Evolutionary conservation across 2,113 vertebrate genomes (phyloP).

Genomic region (Nothocercus nigrocapillus): DNA sequence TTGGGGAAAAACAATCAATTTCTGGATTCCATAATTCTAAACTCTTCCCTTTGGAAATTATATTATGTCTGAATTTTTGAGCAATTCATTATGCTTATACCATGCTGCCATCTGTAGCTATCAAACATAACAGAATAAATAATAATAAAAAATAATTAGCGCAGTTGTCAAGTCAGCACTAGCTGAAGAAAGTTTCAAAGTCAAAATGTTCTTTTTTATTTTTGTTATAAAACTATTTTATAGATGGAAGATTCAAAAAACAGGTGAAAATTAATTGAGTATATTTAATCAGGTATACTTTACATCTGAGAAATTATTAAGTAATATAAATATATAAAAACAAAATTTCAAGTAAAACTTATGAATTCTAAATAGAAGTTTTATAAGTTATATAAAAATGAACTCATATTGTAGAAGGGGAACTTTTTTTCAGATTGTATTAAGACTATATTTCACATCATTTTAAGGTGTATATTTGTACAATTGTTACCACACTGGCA

Average conservation of each 20-base stretch:
- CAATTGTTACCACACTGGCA: neutral
- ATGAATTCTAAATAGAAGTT: neutral
- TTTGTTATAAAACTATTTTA: neutral
- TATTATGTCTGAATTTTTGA: neutral
- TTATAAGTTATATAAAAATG: neutral
- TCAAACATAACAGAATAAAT: neutral
- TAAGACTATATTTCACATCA: too few relatives aligned
- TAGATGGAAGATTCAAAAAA: neutral
- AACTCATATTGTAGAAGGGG: neutral
- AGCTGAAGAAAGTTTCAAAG: neutral
- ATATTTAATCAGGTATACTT: neutral
- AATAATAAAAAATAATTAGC: neutral
- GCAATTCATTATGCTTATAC: neutral
- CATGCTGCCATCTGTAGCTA: neutral
- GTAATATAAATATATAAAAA: neutral
- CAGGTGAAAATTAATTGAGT: neutral
- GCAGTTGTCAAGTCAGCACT: neutral
- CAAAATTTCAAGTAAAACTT: neutral
- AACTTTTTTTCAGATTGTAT: neutral
- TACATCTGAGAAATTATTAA: neutral
- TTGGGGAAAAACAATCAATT: neutral
- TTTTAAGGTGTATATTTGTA: neutral
- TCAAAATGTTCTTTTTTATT: neutral
- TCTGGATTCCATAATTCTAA: neutral
- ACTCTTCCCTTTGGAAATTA: neutral